A percentile compares a stretch with the other conserved stretches of the same genome.
phyloP scores from a whole-genome alignment of 2,888 invertebrate genomes.

The Athalia cordata region DNA sequence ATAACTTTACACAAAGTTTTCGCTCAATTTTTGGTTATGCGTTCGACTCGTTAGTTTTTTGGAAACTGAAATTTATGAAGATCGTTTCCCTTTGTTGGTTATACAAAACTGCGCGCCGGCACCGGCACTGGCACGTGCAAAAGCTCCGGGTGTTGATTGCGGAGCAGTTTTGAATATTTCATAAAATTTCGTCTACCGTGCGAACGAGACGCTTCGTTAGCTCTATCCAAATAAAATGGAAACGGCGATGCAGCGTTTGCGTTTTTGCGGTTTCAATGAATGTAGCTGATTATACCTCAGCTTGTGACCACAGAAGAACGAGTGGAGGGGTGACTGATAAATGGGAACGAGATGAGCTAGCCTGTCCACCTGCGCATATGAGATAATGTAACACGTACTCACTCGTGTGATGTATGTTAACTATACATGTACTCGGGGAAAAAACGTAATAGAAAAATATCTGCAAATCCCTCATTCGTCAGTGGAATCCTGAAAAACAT shows the following conservation, averaged over 20 bases:
- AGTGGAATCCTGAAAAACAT: background rate
- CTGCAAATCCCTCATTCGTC: too few species aligned
- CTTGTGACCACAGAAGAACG: background rate
- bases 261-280: conserved; percentile 35
- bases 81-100: background rate
- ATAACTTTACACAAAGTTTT: too few species aligned
- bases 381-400: too few species aligned
- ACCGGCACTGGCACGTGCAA: background rate
- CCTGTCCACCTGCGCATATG: background rate
- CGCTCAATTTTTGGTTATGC: too few species aligned
- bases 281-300: conserved; percentile 18
- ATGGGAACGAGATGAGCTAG: conserved; percentile 15
- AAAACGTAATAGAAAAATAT: too few species aligned
- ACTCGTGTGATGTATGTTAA: too few species aligned
- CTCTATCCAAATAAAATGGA: conserved; percentile 28
- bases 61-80: background rate
- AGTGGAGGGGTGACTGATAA: background rate
- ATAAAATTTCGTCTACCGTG: conserved; percentile 29
- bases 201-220: conserved; percentile 35
- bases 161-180: conserved; percentile 34
- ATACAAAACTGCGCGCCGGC: background rate
- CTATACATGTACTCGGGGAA: too few species aligned
- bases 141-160: conserved; percentile 19
- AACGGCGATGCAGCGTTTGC: background rate
- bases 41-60: too few species aligned